phyloP scores from a whole-genome alignment of 2,113 vertebrate species.

The Recurvirostra avosetta region DNA sequence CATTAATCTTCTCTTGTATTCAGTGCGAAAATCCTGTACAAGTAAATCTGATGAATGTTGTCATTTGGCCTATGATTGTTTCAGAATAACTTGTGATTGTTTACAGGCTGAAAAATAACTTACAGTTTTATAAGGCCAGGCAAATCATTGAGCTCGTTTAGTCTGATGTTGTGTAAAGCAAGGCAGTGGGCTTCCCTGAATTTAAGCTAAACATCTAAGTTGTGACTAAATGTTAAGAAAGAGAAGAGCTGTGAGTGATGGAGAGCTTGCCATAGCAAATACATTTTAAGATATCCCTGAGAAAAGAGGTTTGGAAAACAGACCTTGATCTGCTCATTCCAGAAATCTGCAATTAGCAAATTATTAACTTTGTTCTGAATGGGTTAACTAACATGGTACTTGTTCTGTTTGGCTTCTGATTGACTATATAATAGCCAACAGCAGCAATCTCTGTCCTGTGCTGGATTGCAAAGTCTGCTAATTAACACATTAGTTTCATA shows the following conservation, averaged over 20 bases:
- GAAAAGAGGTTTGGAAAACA: constrained; percentile 5
- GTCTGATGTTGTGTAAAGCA: background rate
- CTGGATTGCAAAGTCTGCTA: constrained; percentile 36
- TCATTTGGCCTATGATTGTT: background rate
- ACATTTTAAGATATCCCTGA: background rate
- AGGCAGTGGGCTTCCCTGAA: background rate
- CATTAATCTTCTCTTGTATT: background rate
- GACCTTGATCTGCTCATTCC: background rate
- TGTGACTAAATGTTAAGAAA: background rate
- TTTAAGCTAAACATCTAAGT: background rate
- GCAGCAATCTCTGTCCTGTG: background rate
- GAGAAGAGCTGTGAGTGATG: background rate
- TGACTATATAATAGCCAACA: background rate
- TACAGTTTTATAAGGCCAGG: background rate
- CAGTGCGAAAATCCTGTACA: background rate
- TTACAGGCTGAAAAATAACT: background rate
- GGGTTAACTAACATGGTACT: background rate
- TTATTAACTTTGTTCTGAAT: constrained; percentile 37
- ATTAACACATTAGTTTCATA: constrained; percentile 37
- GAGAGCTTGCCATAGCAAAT: background rate
- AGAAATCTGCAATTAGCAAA: background rate
- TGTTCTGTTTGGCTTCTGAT: constrained; percentile 27
- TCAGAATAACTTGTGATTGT: background rate
- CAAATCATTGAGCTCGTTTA: background rate
- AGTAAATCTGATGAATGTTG: background rate